Evolutionary conservation across 2,113 vertebrate species (phyloP).

Genomic region (Chitala chitala): DNA sequence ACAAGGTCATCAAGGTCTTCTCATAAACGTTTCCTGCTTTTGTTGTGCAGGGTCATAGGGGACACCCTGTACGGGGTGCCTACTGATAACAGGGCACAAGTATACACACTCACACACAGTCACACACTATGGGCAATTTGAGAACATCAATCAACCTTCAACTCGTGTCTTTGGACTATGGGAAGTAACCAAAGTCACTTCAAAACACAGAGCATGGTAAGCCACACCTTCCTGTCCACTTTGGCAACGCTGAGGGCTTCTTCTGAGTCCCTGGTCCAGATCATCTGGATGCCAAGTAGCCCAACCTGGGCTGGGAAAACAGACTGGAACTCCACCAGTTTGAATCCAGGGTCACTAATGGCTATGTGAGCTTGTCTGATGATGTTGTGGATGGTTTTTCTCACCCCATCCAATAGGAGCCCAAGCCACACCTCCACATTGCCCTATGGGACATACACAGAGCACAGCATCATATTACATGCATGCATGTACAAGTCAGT

Average conservation of each 20-base stretch:
- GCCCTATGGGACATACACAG: conserved; percentile 43
- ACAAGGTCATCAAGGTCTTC: too few relatives aligned
- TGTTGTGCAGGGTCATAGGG: too few relatives aligned
- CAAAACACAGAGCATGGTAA: neutral
- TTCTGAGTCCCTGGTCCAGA: conserved; percentile 83
- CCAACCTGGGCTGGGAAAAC: conserved; percentile 78
- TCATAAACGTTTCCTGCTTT: too few relatives aligned
- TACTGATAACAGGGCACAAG: too few relatives aligned
- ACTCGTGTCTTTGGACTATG: too few relatives aligned
- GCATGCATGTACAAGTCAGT: too few relatives aligned
- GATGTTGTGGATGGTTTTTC: conserved; percentile 59
- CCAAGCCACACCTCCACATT: conserved; percentile 63
- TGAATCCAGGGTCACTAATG: conserved; percentile 56
- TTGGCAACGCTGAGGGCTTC: conserved; percentile 71
- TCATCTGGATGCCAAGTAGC: conserved; percentile 82
- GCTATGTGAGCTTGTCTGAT: conserved; percentile 56
- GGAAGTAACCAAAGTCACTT: too few relatives aligned
- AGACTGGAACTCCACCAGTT: conserved; percentile 68
- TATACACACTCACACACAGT: too few relatives aligned
- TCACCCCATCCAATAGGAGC: conserved; percentile 58
- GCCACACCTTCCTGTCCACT: conserved; percentile 65
- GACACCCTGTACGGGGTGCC: too few relatives aligned
- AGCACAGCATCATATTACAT: neutral
- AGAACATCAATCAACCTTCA: too few relatives aligned
- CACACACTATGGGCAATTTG: too few relatives aligned